Conservation (phyloP, 2,797 vertebrate genomes). For the Enteromius viviparus region DNA sequence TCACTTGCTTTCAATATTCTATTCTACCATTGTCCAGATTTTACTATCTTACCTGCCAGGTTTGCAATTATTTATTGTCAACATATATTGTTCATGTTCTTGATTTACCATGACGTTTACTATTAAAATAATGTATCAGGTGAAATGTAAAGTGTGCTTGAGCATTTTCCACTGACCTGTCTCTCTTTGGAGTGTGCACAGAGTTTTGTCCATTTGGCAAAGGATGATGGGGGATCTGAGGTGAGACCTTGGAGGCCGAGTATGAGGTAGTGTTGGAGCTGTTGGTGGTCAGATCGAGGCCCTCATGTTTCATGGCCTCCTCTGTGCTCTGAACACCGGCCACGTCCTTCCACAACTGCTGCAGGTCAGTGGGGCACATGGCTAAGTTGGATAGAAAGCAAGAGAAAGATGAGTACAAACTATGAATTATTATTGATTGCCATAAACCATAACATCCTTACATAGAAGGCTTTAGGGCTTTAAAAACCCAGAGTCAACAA, state of each 20-base stretch:
- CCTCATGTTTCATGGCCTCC: constrained; percentile 93
- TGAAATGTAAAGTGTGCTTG: not conserved
- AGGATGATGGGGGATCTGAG: constrained; percentile 91
- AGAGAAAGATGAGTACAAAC: constrained; percentile 9
- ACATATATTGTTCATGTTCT: not conserved
- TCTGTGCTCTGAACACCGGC: constrained; percentile 86
- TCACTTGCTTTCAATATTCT: not conserved
- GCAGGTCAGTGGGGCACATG: constrained; percentile 96
- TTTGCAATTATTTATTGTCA: too few relatives aligned
- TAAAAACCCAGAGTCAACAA: constrained; percentile 20
- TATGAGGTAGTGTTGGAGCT: constrained; percentile 99
- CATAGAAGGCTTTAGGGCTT: too few relatives aligned
- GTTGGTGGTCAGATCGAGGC: constrained; percentile 95
- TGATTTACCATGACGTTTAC: not conserved
- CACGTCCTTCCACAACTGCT: constrained; percentile 98
- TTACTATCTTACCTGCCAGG: not conserved
- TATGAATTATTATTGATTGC: not conserved
- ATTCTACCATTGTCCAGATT: not conserved
- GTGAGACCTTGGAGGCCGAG: constrained; percentile 90
- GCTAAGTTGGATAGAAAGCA: constrained; percentile 68
- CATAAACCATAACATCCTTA: not conserved
- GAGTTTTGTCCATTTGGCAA: constrained; percentile 94
- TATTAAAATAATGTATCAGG: not conserved
- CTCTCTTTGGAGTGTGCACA: constrained; percentile 95
- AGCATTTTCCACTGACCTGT: constrained; percentile 80